Conservation (phyloP, 1,140 invertebrate species). For the Bombus sibiricus region DNA sequence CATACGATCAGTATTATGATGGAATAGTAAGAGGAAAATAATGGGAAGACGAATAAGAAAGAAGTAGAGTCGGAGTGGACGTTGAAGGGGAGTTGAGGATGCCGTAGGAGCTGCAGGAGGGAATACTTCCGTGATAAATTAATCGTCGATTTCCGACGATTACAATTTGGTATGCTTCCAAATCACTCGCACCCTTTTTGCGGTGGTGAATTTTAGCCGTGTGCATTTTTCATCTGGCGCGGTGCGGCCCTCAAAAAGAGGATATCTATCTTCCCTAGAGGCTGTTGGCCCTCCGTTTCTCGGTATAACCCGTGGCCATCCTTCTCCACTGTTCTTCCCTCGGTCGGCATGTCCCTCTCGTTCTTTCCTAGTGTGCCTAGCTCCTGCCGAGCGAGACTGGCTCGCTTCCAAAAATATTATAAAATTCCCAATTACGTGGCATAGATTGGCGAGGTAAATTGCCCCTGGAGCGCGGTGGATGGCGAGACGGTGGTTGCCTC, state of each 20-base stretch:
- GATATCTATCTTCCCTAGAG: slow-evolving; percentile 80
- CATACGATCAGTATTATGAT: slow-evolving; percentile 22
- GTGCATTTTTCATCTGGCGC: slow-evolving; percentile 80
- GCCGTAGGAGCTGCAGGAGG: slow-evolving; percentile 22
- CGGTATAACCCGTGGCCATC: slow-evolving; percentile 57
- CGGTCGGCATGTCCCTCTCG: slow-evolving; percentile 34
- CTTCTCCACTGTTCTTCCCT: slow-evolving; percentile 53
- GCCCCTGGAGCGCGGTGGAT: slow-evolving; percentile 71
- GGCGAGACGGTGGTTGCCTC: slow-evolving; percentile 64
- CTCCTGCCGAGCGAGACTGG: slow-evolving; percentile 71
- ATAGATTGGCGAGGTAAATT: slow-evolving; percentile 81
- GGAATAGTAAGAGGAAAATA: slow-evolving; percentile 19
- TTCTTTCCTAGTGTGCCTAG: slow-evolving; percentile 48
- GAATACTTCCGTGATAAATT: slow-evolving; percentile 79
- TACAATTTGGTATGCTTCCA: slow-evolving; percentile 81
- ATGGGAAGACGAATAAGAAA: slow-evolving; percentile 12
- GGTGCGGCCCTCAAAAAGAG: slow-evolving; percentile 80
- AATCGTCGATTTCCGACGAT: slow-evolving; percentile 81
- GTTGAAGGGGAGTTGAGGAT: slow-evolving; percentile 23
- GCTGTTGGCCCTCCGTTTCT: slow-evolving; percentile 65
- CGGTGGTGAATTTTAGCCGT: slow-evolving; percentile 80
- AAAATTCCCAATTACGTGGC: slow-evolving; percentile 81
- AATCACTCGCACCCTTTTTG: slow-evolving; percentile 80
- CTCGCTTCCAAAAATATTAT: slow-evolving; percentile 82
- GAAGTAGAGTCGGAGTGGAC: slow-evolving; percentile 36